Percentiles rank a stretch among this genome's conserved stretches.
Conservation (phyloP, 2,888 invertebrate genomes). For the Phasia obesa region DNA sequence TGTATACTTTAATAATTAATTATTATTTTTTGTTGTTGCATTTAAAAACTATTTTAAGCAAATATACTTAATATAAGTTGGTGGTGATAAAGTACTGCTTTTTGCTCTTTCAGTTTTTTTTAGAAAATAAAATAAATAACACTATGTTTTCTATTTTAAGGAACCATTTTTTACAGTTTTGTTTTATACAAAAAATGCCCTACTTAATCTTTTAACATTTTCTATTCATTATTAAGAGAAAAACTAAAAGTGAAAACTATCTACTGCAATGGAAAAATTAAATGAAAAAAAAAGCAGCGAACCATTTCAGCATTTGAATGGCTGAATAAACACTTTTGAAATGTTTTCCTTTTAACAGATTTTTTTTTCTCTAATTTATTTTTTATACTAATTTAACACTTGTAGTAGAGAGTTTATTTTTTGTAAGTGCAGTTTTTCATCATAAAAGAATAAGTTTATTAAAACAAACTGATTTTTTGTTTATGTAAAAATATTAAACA, state of each 20-base stretch:
- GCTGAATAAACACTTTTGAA: conserved; percentile 51
- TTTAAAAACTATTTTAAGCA: too few relatives aligned
- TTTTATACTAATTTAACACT: conserved; percentile 42
- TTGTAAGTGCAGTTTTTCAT: conserved; percentile 3
- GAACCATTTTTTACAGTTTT: too few relatives aligned
- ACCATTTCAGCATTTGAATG: conserved; percentile 17
- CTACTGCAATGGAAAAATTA: conserved; percentile 42
- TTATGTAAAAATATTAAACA: conserved; percentile 4
- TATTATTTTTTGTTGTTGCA: too few relatives aligned
- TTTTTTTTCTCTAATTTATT: conserved; percentile 17
- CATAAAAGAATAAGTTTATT: neutral
- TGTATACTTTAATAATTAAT: too few relatives aligned
- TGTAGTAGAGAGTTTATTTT: neutral
- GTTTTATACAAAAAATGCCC: too few relatives aligned
- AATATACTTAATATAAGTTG: too few relatives aligned
- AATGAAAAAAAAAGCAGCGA: neutral
- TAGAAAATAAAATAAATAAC: too few relatives aligned
- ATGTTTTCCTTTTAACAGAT: conserved; percentile 37
- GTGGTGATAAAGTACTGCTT: too few relatives aligned
- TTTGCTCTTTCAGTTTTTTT: too few relatives aligned
- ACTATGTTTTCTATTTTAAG: too few relatives aligned
- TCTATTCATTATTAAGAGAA: too few relatives aligned
- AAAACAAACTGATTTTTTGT: conserved; percentile 15
- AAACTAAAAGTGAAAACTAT: conserved; percentile 18
- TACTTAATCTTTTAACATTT: too few relatives aligned